phyloP scores from a whole-genome alignment of 2,797 vertebrate species.

The Enteromius paludinosus region DNA sequence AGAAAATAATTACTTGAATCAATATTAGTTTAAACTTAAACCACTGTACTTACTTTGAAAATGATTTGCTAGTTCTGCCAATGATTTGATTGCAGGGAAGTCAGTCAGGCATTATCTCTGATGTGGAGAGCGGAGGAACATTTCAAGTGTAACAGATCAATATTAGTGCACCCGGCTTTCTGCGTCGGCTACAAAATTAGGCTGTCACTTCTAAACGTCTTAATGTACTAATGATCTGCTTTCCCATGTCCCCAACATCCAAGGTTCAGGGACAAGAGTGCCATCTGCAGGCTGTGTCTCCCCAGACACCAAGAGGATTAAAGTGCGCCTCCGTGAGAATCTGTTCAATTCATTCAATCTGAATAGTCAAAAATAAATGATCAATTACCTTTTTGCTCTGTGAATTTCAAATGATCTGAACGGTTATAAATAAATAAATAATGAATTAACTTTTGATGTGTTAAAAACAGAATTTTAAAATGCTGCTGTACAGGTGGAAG shows the following conservation, averaged over 20 bases:
- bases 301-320: constrained; percentile 1
- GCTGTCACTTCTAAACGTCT: constrained; percentile 22
- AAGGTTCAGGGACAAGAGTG: constrained; percentile 57
- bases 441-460: not conserved
- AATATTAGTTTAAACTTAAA: constrained; percentile 28
- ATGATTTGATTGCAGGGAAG: constrained; percentile 23
- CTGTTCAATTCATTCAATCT: constrained; percentile 1
- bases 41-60: constrained; percentile 17
- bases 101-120: constrained; percentile 3
- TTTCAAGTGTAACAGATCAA: constrained; percentile 40
- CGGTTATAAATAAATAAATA: not conserved
- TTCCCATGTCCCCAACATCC: constrained; percentile 2
- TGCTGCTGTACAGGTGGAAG: constrained; percentile 43
- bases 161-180: constrained; percentile 14
- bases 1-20: not conserved
- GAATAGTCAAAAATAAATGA: not conserved
- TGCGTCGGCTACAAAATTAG: not conserved
- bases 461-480: not conserved
- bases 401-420: constrained; percentile 10
- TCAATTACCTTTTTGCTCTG: not conserved
- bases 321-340: not conserved
- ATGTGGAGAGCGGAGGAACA: not conserved
- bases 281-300: constrained; percentile 52
- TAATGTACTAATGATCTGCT: constrained; percentile 36
- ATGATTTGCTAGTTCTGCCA: constrained; percentile 26